Base-by-base conservation (phyloP, 2,888 invertebrate species). In the Oligia latruncula region DNA sequence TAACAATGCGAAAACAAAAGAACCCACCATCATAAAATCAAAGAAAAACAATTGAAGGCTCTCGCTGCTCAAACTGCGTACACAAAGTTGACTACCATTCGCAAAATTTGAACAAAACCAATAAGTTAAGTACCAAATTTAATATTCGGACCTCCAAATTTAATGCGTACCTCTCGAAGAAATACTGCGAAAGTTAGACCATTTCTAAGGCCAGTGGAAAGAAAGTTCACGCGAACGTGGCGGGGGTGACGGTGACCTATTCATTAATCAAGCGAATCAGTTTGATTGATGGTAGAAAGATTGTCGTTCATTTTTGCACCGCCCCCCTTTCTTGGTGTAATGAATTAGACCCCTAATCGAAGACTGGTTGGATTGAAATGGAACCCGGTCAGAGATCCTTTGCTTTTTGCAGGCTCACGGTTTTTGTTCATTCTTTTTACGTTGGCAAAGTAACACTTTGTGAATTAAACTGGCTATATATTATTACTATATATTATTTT, bases 231-330 rank as follows among this genome's bases (percentile, higher is more conserved):
- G 74, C 40, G 58, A 67, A 81, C 76, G 80, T 71, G 74, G 76
- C 74, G 71, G 68, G 80, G 80, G 72, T 58, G 80, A 73, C 77
- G 81, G 77, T 65, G 77, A 78, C 82, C 82, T 81, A 88, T 84
- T 85, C 89, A 89, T 89, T 89, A 88, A 90, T 89, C 90, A 89
- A 78, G n/a, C 52, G 87, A 81, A 87, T 83, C 89, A 80, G 77
- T 84, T 85, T 90, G 90, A 89, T 90, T 74, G 89, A 90, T 90
- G 83, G 80, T 68, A 65, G 65, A 73, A 85, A 84, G 85, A 89
- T 87, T 84, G 84, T 88, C 87, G 82, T 84, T 85, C 85, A 89
- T 87, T 87, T 88, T 85, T 88, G 81, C 82, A 83, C 75, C 77
- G 55, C 81, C 87, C 77, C 79, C 83, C 73, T 84, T 88, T 77